Evolutionary conservation across 2,888 invertebrate species (phyloP), one percentile per base, ranked within the genome.

Genomic region (Polylopha cassiicola): DNA sequence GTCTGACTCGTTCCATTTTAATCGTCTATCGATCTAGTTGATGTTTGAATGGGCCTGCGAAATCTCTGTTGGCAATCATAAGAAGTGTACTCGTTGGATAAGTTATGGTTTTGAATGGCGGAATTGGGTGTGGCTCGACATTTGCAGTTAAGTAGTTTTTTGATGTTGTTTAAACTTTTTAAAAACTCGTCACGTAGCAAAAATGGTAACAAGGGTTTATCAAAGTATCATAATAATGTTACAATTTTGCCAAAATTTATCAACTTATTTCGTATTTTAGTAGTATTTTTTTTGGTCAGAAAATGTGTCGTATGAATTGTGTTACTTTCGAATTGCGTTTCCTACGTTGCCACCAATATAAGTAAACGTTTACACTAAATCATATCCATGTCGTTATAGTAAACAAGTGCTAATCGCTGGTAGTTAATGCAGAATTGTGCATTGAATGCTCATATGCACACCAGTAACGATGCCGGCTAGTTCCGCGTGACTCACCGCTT

Each of bases 401-500:
- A 41, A 41, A 41, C 41, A 41, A 26, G 29, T 30, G 31, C 31
- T 37, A 29, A 37, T 37, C 26, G 27, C 10, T 18, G 43, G 37
- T 52, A 44, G 46, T 51, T 47, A 53, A 49, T 46, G 43, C 31
- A 30, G 47, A 53, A 44, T 48, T 48, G 47, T 49, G 48, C 47
- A 38, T 39, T 42, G 44, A 50, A 50, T 43, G 45, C 55, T 55
- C 52, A 53, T 47, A 47, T 55, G 55, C 60, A 45, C 49, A 51
- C 50, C 50, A 48, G 48, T 43, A 49, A 53, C 46, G 58, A 48
- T 33, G 20, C 49, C 53, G 43, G 42, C 52, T 43, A 48, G 66
- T 65, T 67, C 61, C 64, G 65, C 66, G 56, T 77, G 77, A 78
- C 62, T 79, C 73, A 77, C 58, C 60, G 74, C 72, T 76, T 79